Conservation (phyloP, 92 coral and sea anemone species). For the Epizoanthus ramosus region DNA sequence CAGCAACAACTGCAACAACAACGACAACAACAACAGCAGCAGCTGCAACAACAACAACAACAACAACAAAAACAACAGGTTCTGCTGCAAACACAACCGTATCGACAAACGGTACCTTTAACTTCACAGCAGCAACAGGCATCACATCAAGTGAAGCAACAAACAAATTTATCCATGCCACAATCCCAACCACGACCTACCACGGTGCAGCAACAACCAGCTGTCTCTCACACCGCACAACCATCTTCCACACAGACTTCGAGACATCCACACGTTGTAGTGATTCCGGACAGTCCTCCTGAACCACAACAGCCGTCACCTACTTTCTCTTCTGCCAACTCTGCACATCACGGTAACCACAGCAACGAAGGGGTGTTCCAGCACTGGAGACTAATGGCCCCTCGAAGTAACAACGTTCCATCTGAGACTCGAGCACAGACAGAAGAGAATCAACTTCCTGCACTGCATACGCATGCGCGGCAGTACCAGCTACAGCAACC, state of each 20-base stretch:
- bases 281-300: slow-evolving; percentile 33
- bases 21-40: background rate
- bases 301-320: background rate
- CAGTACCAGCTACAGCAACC: slow-evolving; percentile 8
- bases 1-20: background rate
- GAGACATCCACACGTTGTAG: slow-evolving; percentile 15
- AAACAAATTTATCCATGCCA: background rate
- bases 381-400: slow-evolving; percentile 25
- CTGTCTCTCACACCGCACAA: background rate
- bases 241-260: background rate
- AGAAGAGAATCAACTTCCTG: background rate
- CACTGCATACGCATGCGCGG: background rate
- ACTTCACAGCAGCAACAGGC: background rate
- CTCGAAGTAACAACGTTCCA: slow-evolving; percentile 2
- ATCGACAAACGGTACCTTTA: background rate
- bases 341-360: slow-evolving; percentile 1
- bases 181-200: background rate
- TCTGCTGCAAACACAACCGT: background rate
- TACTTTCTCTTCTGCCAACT: background rate
- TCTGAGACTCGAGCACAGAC: background rate
- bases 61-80: background rate
- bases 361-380: slow-evolving; percentile 29
- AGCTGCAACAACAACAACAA: background rate
- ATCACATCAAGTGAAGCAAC: background rate
- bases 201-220: background rate